These are phyloP conservation scores for Kuschelorhynchus macadamiae DNA, from an alignment of 2,888 invertebrate genomes.

Conservation along the genomic window DNA sequence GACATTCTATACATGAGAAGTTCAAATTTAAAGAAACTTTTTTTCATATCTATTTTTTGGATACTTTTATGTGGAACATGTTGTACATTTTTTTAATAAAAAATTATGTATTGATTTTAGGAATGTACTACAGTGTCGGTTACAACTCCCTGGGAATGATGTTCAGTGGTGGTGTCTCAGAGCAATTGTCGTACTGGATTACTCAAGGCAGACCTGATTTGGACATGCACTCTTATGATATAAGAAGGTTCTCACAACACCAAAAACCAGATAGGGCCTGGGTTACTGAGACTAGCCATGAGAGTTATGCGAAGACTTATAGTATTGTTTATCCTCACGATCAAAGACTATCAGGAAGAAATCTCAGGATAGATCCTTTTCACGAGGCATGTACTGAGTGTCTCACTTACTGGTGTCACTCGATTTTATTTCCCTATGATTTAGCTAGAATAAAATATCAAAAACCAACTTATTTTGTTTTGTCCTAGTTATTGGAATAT, in stretches of 20 bases:
- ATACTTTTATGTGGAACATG: no score
- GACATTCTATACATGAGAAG: no score
- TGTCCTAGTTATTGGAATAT: no score
- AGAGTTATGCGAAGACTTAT: slow-evolving; percentile 92
- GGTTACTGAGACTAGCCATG: slow-evolving; percentile 88
- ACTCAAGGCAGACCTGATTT: slow-evolving; percentile 84
- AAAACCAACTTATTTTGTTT: no score
- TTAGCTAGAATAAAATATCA: no score
- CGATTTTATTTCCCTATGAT: no score
- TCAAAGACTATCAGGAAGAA: slow-evolving; percentile 85
- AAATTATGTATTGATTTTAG: slow-evolving; percentile 65
- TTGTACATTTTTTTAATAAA: no score
- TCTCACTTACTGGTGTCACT: no score
- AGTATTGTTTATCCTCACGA: slow-evolving; percentile 86
- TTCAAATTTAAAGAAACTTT: no score
- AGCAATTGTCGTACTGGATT: slow-evolving; percentile 90
- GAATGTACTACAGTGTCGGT: slow-evolving; percentile 88
- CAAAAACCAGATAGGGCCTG: slow-evolving; percentile 81
- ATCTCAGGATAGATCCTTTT: slow-evolving; percentile 77
- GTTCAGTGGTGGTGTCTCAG: slow-evolving; percentile 89
- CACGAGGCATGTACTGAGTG: slow-evolving; percentile 73
- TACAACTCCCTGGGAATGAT: slow-evolving; percentile 95
- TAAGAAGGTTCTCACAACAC: slow-evolving; percentile 84
- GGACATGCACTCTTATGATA: slow-evolving; percentile 90
- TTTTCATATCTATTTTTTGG: no score